Percentiles rank a stretch among this genome's conserved stretches.
Conservation (phyloP, 2,113 vertebrate species). For the Gopherus evgoodei region DNA sequence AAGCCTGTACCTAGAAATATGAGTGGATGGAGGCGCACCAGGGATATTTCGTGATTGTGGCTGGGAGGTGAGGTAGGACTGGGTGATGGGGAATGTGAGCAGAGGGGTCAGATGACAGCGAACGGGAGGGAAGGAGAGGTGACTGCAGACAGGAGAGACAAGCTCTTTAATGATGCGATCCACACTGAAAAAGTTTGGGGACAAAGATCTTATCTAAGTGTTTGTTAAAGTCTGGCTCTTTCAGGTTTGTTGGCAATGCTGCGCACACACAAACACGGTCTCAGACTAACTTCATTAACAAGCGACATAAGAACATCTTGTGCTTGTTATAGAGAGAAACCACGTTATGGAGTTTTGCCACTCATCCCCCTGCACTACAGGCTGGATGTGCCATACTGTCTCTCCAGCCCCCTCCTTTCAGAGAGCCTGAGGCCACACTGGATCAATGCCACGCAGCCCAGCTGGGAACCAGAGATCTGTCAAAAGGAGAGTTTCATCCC, state of each 20-base stretch:
- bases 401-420: not conserved
- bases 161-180: not conserved
- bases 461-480: not conserved
- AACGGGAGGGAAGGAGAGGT: not conserved
- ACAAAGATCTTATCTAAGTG: not conserved
- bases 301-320: not conserved
- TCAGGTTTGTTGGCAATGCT: not conserved
- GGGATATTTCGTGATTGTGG: not conserved
- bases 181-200: not conserved
- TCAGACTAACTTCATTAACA: not conserved
- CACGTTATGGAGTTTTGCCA: not conserved
- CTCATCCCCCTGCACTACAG: not conserved
- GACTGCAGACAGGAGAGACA: not conserved
- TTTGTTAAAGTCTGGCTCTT: not conserved
- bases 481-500: not conserved
- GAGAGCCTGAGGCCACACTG: not conserved
- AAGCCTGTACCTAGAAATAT: not conserved
- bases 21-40: not conserved
- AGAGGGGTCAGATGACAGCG: not conserved
- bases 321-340: not conserved
- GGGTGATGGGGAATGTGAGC: not conserved
- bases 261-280: too few species aligned
- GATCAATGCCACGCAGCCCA: not conserved
- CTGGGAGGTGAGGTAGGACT: not conserved
- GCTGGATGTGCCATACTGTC: not conserved